Base-by-base conservation (phyloP, 2,888 invertebrate genomes). In the Caradrina clavipalpis region DNA sequence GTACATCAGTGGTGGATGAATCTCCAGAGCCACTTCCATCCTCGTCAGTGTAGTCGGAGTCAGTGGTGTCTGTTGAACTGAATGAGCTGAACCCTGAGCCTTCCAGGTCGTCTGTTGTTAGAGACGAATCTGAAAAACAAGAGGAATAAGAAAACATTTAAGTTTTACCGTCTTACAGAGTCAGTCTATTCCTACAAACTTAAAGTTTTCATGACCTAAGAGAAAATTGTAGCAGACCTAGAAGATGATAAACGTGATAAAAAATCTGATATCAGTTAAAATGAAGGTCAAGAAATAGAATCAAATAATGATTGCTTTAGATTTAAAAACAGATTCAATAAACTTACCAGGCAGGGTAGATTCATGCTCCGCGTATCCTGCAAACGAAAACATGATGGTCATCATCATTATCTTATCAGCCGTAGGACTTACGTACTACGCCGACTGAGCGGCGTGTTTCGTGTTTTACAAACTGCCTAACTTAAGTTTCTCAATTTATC, bases 361-460 rank as follows among this genome's bases (percentile, higher is more conserved):
- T 58, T 82, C 84, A 15, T 63, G 53, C 35, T 81, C 82, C 19
- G 79, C 76, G 54, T 74, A 84, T n/a, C 66, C 86, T 80, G 65
- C 7, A 58, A 65, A 66, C 13, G 35, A 73, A 59, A 53, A 47
- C 10, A 26, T 56, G 13, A 15, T 15, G n/a, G n/a, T n/a, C n/a
- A n/a, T n/a, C n/a, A n/a, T n/a, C n/a, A n/a, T n/a, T n/a, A n/a
- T n/a, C n/a, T n/a, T n/a, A n/a, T n/a, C n/a, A n/a, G n/a, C n/a
- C n/a, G n/a, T n/a, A n/a, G n/a, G n/a, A n/a, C n/a, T n/a, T n/a
- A n/a, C n/a, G n/a, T n/a, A 8, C 7, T 35, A 35, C 31, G 6
- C 13, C 1, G 26, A 26, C 4, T 26, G 2, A 26, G 26, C 26
- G 26, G 26, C 26, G 4, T 26, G 26, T 26, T 26, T 26, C 4